phyloP scores from a whole-genome alignment of 1,140 invertebrate genomes.

The Cryptotermes secundus region DNA sequence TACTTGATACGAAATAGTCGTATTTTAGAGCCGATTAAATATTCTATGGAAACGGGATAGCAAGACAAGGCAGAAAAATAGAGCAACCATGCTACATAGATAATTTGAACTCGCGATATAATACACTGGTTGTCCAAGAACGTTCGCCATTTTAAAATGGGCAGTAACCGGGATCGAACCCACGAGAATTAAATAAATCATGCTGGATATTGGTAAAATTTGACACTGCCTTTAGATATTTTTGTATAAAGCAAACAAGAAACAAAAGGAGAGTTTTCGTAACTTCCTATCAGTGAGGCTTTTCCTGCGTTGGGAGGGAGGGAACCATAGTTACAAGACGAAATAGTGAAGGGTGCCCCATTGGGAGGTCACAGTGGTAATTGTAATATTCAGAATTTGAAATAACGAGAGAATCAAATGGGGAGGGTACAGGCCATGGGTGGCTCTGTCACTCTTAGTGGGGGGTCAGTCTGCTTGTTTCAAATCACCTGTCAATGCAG shows the following conservation, averaged over 20 bases:
- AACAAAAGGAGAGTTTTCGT: not conserved
- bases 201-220: no score
- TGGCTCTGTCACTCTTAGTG: not conserved
- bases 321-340: not conserved
- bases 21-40: no score
- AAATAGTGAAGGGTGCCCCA: not conserved
- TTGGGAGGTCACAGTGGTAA: not conserved
- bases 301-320: not conserved
- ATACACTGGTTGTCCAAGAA: no score
- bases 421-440: not conserved
- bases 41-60: no score
- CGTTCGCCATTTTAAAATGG: no score
- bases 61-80: no score
- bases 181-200: no score
- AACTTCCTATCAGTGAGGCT: not conserved
- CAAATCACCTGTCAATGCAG: not conserved
- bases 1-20: no score
- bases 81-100: no score
- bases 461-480: not conserved
- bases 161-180: no score
- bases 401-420: not conserved
- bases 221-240: no score
- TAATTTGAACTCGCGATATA: no score
- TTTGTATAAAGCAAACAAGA: not conserved
- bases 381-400: conserved; percentile 2